These are phyloP conservation scores for Ascaphus truei DNA, from an alignment of 2,113 vertebrate species.

Conservation along the genomic window DNA sequence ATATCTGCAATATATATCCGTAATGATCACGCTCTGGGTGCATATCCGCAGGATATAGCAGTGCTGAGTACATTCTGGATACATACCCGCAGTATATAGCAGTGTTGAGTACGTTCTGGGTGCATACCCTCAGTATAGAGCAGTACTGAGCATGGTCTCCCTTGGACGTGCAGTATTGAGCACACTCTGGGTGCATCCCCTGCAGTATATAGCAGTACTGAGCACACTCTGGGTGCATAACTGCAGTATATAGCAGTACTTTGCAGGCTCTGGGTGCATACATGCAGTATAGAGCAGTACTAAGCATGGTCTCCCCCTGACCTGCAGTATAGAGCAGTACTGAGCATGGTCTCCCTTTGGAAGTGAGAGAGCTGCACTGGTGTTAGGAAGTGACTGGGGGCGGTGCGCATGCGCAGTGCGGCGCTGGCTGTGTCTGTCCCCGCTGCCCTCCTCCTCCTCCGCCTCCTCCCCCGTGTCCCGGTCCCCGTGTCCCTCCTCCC, in stretches of 20 bases:
- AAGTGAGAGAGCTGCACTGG: conserved; percentile 55
- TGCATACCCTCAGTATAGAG: not conserved
- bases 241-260: no score
- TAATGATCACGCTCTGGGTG: not conserved
- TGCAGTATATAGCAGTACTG: no score
- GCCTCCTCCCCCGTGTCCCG: conserved; percentile 47
- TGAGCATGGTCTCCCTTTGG: conserved; percentile 32
- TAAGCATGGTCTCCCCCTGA: no score
- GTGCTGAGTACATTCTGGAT: not conserved
- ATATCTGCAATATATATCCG: no score
- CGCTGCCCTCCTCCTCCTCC: conserved; percentile 46
- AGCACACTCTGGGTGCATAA: no score
- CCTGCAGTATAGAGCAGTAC: not conserved
- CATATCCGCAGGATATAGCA: not conserved
- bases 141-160: no score
- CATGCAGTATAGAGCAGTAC: not conserved
- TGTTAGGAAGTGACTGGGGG: conserved; percentile 52
- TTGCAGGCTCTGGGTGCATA: not conserved
- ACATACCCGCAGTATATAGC: not conserved
- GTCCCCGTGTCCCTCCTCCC: conserved; percentile 50
- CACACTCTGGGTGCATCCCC: not conserved
- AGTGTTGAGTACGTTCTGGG: not conserved
- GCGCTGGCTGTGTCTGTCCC: conserved; percentile 50
- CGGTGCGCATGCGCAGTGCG: conserved; percentile 67
- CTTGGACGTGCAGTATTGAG: no score